A percentile compares a stretch with the other conserved stretches of the same genome.
phyloP scores from a whole-genome alignment of 1,140 invertebrate genomes.

The Cataglyphis hispanica region DNA sequence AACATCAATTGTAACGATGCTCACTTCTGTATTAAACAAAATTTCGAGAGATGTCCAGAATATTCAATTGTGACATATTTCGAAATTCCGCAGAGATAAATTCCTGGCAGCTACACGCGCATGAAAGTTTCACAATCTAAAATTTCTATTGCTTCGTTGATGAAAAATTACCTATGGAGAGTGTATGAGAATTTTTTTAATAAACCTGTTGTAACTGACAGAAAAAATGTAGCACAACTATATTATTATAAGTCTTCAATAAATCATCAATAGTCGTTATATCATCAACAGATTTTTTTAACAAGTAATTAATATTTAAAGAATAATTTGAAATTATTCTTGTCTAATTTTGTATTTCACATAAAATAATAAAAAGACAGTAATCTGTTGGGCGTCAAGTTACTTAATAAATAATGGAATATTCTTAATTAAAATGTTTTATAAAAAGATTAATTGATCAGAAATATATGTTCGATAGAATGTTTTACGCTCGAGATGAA shows the following conservation, averaged over 20 bases:
- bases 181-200: background rate
- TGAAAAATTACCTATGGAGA: background rate
- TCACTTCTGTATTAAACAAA: background rate
- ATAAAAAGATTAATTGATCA: background rate
- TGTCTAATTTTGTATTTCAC: background rate
- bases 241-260: background rate
- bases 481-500: background rate
- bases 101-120: background rate
- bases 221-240: too few relatives aligned
- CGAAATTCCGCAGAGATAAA: background rate
- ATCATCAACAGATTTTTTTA: background rate
- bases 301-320: background rate
- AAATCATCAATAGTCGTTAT: background rate
- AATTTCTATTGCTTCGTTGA: background rate
- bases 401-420: background rate
- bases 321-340: background rate
- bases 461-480: too few relatives aligned
- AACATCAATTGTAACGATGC: background rate
- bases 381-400: background rate
- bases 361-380: background rate
- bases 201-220: background rate
- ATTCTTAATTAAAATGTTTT: background rate
- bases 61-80: background rate
- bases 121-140: background rate
- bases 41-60: too few relatives aligned